phyloP scores from a whole-genome alignment of 2,888 invertebrate species.

The Dastarcus helophoroides region DNA sequence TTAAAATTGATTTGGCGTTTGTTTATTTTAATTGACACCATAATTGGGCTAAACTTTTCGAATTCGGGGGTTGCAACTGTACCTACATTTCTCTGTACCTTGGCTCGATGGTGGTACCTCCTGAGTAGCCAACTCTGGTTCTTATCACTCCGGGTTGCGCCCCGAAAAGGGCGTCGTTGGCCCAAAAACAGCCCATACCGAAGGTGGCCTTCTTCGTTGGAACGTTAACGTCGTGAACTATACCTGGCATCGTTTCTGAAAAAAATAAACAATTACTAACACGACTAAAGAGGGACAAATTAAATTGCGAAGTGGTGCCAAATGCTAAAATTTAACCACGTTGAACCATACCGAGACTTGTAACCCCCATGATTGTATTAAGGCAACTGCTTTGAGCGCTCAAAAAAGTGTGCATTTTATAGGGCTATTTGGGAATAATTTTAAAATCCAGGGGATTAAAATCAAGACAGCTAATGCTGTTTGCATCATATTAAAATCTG shows the following conservation, averaged over 20 bases:
- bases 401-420: too few species aligned
- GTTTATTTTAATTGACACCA: neutral
- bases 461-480: too few species aligned
- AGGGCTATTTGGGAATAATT: too few species aligned
- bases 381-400: too few species aligned
- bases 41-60: neutral
- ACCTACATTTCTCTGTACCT: conserved; percentile 78
- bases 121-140: conserved; percentile 90
- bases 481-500: too few species aligned
- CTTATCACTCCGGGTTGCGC: conserved; percentile 63
- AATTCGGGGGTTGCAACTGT: conserved; percentile 5
- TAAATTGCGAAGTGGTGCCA: too few species aligned
- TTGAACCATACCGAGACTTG: too few species aligned
- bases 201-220: conserved; percentile 69
- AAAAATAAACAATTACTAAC: neutral
- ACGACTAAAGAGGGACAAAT: too few species aligned
- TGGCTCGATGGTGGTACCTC: conserved; percentile 70
- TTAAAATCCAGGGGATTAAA: too few species aligned
- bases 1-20: neutral
- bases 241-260: conserved; percentile 32
- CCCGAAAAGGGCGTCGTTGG: conserved; percentile 75
- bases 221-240: conserved; percentile 52
- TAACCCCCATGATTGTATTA: too few species aligned
- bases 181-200: conserved; percentile 94
- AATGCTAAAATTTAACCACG: too few species aligned